Percentiles rank a stretch among this genome's conserved stretches.
Conservation (phyloP, 2,888 invertebrate genomes). For the Pristionchus entomophagus region DNA sequence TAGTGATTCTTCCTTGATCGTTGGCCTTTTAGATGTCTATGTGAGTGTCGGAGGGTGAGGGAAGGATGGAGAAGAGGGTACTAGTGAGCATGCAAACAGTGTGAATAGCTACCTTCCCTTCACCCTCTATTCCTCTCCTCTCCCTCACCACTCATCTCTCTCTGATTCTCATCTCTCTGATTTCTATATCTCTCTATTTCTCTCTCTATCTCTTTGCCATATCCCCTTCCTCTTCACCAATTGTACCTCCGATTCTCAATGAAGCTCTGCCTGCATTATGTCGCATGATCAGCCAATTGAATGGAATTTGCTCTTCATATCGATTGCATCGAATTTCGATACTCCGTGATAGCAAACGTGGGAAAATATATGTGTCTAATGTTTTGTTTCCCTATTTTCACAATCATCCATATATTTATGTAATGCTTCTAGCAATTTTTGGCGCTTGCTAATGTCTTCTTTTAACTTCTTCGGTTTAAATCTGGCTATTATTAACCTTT, state of each 20-base stretch:
- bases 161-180: neutral
- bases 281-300: neutral
- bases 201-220: neutral
- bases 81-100: constrained; percentile 36
- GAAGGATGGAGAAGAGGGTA: neutral
- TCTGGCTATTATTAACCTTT: too few species aligned
- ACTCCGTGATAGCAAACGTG: too few species aligned
- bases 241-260: neutral
- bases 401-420: too few species aligned
- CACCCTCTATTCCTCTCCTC: neutral
- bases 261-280: neutral
- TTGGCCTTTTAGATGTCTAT: neutral
- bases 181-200: neutral
- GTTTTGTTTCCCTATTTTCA: too few species aligned
- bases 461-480: too few species aligned
- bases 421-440: too few species aligned
- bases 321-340: too few species aligned
- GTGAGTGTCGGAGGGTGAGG: neutral
- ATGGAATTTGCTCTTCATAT: neutral
- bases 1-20: neutral
- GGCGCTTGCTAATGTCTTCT: too few species aligned
- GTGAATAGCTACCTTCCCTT: constrained; percentile 6
- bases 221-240: neutral
- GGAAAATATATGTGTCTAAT: too few species aligned
- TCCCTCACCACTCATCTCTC: neutral